Conservation (phyloP, 2,797 vertebrate species). For the Amblyraja radiata region DNA sequence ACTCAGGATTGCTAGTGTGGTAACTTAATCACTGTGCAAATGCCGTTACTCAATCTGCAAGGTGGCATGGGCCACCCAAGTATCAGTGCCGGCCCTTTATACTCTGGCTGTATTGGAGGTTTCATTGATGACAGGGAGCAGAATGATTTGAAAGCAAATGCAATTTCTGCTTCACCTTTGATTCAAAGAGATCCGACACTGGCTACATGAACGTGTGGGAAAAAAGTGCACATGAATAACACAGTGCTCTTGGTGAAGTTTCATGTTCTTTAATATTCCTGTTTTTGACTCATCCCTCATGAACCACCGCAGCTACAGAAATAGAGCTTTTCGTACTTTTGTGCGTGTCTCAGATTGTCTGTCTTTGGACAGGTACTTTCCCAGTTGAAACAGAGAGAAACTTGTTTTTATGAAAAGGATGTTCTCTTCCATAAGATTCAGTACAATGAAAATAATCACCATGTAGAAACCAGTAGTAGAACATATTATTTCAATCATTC, state of each 20-base stretch:
- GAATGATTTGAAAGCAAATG: background rate
- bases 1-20: too few species aligned
- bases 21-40: too few species aligned
- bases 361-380: background rate
- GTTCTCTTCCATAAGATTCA: background rate
- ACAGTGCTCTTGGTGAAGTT: background rate
- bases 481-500: background rate
- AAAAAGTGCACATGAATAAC: background rate
- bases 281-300: conserved; percentile 7
- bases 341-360: background rate
- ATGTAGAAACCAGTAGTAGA: background rate
- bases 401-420: background rate
- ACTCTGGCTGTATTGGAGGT: background rate
- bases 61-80: background rate
- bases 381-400: background rate
- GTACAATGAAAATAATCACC: background rate
- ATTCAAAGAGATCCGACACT: background rate
- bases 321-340: background rate
- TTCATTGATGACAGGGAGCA: background rate
- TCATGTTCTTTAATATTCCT: conserved; percentile 8
- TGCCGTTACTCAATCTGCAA: background rate
- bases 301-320: background rate
- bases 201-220: background rate
- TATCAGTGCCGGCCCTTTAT: background rate
- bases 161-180: background rate